Percentiles rank a stretch among this genome's conserved stretches.
phyloP scores from a whole-genome alignment of 2,113 vertebrate genomes.

The Saimiri boliviensis region DNA sequence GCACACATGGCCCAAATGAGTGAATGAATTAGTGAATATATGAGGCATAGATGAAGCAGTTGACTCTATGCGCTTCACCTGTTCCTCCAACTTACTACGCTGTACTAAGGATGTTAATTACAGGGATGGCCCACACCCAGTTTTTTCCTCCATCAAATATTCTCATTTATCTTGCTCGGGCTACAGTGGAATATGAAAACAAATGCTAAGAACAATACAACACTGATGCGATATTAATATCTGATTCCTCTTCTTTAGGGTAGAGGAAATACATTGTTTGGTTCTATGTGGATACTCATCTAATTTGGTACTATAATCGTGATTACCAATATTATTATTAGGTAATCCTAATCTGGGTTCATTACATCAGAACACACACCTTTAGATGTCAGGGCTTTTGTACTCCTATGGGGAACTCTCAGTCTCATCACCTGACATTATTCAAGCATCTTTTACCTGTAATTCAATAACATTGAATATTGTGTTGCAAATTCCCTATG shows the following conservation, averaged over 20 bases:
- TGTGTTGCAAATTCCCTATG: background rate
- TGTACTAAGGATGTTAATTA: background rate
- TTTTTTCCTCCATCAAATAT: background rate
- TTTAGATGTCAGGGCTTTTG: background rate
- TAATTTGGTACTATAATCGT: background rate
- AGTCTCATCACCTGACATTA: background rate
- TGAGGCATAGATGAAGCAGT: background rate
- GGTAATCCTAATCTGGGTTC: background rate
- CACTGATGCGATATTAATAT: background rate
- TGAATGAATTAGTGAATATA: background rate
- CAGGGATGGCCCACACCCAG: background rate
- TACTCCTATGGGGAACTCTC: background rate
- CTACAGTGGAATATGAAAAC: background rate
- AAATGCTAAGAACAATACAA: background rate
- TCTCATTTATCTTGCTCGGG: background rate
- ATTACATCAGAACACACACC: background rate
- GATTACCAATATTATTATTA: background rate
- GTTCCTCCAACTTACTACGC: background rate
- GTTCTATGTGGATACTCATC: background rate
- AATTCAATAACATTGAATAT: background rate
- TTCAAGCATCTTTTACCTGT: background rate
- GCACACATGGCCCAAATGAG: background rate
- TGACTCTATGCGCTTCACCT: background rate
- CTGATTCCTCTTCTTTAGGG: background rate
- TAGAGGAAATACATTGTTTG: background rate